These are phyloP conservation scores for Stenolophus ochropezus DNA, from an alignment of 2,888 invertebrate species.

Conservation along the genomic window DNA sequence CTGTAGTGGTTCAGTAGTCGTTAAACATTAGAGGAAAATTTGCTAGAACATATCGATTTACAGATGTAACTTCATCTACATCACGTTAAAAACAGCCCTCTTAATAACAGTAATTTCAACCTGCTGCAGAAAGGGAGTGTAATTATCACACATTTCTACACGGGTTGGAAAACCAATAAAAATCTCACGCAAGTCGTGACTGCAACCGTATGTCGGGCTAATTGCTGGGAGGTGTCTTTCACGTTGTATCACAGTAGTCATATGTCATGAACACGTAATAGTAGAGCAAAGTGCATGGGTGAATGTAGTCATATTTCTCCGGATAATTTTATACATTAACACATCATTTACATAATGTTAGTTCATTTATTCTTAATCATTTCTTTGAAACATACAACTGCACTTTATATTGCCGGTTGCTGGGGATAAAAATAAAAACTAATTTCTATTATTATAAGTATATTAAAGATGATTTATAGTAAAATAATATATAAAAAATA, in stretches of 20 bases:
- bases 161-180: conserved; percentile 28
- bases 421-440: too few relatives aligned
- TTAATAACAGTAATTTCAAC: not conserved
- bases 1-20: too few relatives aligned
- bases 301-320: not conserved
- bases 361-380: not conserved
- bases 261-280: not conserved
- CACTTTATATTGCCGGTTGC: too few relatives aligned
- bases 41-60: too few relatives aligned
- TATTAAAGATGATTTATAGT: too few relatives aligned
- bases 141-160: not conserved
- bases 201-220: conserved; percentile 9
- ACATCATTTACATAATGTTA: not conserved
- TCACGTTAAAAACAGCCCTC: too few relatives aligned
- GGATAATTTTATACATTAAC: not conserved
- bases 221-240: not conserved
- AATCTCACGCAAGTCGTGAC: conserved; percentile 6
- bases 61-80: too few relatives aligned
- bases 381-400: not conserved
- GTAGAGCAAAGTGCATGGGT: not conserved
- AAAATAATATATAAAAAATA: too few relatives aligned
- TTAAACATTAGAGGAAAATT: too few relatives aligned
- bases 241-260: not conserved
- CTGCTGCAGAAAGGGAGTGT: not conserved
- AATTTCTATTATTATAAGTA: too few relatives aligned